Base-by-base conservation (phyloP, 2,888 invertebrate species). In the Cybosia mesomella region DNA sequence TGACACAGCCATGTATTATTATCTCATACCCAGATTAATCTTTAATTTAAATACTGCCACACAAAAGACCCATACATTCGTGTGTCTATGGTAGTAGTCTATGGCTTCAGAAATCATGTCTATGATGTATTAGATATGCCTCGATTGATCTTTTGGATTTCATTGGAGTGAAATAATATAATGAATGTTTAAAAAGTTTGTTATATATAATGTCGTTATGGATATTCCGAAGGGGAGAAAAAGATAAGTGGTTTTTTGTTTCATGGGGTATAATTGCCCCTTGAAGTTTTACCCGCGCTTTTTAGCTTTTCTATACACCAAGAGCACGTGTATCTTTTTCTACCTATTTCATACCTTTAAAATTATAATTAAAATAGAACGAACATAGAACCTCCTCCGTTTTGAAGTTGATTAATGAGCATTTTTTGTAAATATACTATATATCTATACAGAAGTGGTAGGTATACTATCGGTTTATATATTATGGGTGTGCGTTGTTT, bases 1-100 rank as follows among this genome's bases (percentile, higher is more conserved):
- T 85, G 89, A 87, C 70, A 87, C 89, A 75, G 74, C 15, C 54
- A 59, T 68, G 71, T 67, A 65, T 76, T 80, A 76, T 79, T 73
- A 73, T 83, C 77, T 79, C 79, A 71, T 80, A 81, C 80, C 80
- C 75, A 86, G 84, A 88, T 88, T 90, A 88, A 87, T 90, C 85
- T 88, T 82, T 83, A 82, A 87, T 87, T 87, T 86, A 84, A 85
- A 88, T 80, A 75, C 77, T 74, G 68, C 66, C 72, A 77, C 76
- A 79, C 82, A 81, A 79, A 81, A 81, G 76, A 72, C 58, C 66
- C 34, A 64, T 59, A 71, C 68, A 63, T 59, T 71, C 60, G 62
- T 68, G 34, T 64, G 54, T 55, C 36, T 57, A 57, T 68, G 49
- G 39, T 7, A 43, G 43, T n/a, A 65, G 63, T 61, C 34, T 60